These are phyloP conservation scores for Phymatocera aterrima DNA, from an alignment of 2,888 invertebrate species.

Conservation along the genomic window DNA sequence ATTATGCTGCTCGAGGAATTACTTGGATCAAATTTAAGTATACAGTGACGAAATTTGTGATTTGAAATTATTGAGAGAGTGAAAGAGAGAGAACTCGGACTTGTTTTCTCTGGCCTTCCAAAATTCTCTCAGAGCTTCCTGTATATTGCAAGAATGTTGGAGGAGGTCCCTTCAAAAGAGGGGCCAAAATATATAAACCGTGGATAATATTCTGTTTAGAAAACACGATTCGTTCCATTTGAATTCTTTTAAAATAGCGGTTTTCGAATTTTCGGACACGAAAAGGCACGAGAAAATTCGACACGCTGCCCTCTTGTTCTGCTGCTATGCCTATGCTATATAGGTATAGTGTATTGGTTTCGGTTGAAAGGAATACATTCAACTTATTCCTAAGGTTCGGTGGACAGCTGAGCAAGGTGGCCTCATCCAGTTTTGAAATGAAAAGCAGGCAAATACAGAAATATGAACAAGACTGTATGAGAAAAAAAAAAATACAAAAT, in stretches of 20 bases:
- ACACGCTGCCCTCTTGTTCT: slow-evolving; percentile 25
- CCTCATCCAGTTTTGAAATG: background rate
- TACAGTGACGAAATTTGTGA: too few species aligned
- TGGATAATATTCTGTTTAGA: slow-evolving; percentile 38
- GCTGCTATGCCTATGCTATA: background rate
- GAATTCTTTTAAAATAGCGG: slow-evolving; percentile 35
- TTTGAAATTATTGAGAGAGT: too few species aligned
- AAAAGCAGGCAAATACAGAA: background rate
- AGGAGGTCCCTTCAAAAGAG: background rate
- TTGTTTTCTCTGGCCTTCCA: slow-evolving; percentile 8
- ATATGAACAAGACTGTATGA: background rate
- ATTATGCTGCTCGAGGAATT: background rate
- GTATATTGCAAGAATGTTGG: background rate
- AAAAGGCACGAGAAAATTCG: background rate
- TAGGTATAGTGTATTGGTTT: too few species aligned
- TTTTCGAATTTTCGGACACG: slow-evolving; percentile 14
- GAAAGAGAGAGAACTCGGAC: slow-evolving; percentile 26
- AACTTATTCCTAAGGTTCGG: background rate
- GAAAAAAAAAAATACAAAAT: background rate
- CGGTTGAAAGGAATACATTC: slow-evolving; percentile 11
- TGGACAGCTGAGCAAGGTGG: slow-evolving; percentile 1
- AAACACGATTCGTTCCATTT: slow-evolving; percentile 47
- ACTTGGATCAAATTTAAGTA: background rate
- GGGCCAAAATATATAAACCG: background rate
- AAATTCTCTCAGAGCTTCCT: slow-evolving; percentile 6